Base-by-base conservation (phyloP, 2,888 invertebrate species). In the Epiblema foenella region DNA sequence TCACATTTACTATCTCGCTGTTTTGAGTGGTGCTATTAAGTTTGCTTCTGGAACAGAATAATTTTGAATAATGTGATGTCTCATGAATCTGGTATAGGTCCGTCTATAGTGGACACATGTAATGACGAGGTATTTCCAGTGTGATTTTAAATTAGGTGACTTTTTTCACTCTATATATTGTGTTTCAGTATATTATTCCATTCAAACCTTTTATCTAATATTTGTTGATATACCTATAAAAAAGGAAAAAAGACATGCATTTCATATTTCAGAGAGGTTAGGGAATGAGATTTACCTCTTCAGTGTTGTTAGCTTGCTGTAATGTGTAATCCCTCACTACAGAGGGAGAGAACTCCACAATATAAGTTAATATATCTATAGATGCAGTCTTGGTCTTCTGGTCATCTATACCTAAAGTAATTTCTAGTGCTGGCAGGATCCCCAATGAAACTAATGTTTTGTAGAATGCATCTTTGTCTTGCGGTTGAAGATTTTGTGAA, bases 281-380 rank as follows among this genome's bases (percentile, higher is more conserved):
- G 12, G 12, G 39, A 65, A 46, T 57, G 2, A 57, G 29, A 71
- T 80, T 83, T 76, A 97, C 98, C 94, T 98, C 98, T 91, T 98
- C 98, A 69, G 96, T 96, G 83, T 96, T 97, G 85, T 95, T 96
- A 75, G 97, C 96, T 89, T 99, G 99, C 85, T 98, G 98, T 77
- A 99, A 93, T 75, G 99, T 98, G 88, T 98, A 99, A 86, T 99
- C 99, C 80, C 99, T 95, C 67, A 99, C 98, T 85, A 99, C 97
- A 80, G 98, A 98, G 75, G 99, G 98, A 82, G 98, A 99, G 94
- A 98, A 99, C 91, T 99, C 99, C 75, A 99, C 99, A 87, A 99
- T 98, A 84, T 98, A 98, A 66, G 98, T 98, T 81, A 99, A 95
- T 88, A 99, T 98, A 89, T 99, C 99, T 87, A 99, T 98, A 84